These are phyloP conservation scores for Bombyx mori DNA, from an alignment of 1,140 invertebrate species.

Conservation along the genomic window ASM3026992v2 NC_085110.1:6252501-6253000, in stretches of 20 bases:
- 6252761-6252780: too few species aligned
- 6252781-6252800: too few species aligned
- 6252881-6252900: too few species aligned
- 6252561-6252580: constrained; percentile 47
- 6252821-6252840: too few species aligned
- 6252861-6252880: too few species aligned
- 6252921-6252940: too few species aligned
- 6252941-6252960: too few species aligned
- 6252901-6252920: too few species aligned
- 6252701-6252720: constrained; percentile 59
- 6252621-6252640: constrained; percentile 57
- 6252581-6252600: constrained; percentile 44
- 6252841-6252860: too few species aligned
- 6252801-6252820: too few species aligned
- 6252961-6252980: too few species aligned
- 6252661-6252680: constrained; percentile 51
- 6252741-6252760: background rate
- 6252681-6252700: constrained; percentile 58
- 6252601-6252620: constrained; percentile 53
- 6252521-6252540: constrained; percentile 60
- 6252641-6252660: constrained; percentile 31
- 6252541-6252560: constrained; percentile 46
- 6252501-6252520: constrained; percentile 45
- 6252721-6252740: constrained; percentile 34
- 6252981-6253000: too few species aligned